Evolutionary conservation across 2,888 invertebrate genomes (phyloP), one percentile per base, ranked within the genome.

Genomic region (Cephus spinipes): DNA sequence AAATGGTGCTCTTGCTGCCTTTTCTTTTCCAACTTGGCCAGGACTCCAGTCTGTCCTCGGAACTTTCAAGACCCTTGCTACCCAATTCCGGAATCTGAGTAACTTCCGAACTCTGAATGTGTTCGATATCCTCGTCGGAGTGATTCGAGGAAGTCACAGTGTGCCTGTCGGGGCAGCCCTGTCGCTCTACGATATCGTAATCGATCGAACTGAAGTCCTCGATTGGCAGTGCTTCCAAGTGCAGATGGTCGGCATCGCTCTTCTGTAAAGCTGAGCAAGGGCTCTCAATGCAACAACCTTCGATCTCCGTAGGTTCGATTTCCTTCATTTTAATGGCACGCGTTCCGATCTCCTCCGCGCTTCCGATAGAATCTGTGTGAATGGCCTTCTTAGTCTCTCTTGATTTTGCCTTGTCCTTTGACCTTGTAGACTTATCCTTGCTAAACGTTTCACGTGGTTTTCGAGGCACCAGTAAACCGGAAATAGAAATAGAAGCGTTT

Each of bases 61-160:
- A 69, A 6, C 73, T 40, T n/a, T 77, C 68, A 15, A 79, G 11
- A 32, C 81, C 80, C 12, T 69, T 34, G 31, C 80, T 81, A 34
- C 77, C 73, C 9, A 79, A 68, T 15, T 76, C 55, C n/a, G 23
- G 31, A 23, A 85, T 79, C 11, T 83, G 85, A 12, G 76, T 81
- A 0, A 88, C 81, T 68, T 89, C 86, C 12, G 84, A 85, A 30
- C 79, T 84, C 71, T 87, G 84, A 11, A 90, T 88, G 32, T 89
- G 89, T 40, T 88, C 90, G 31, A 90, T 88, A 31, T 90, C 90
- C 12, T 90, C 90, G 33, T 90, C 90, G 0, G 88, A 90, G 69
- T 88, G 88, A 36, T 85, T 84, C 3, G 83, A 79, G 12, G 69
- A 23, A 36, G 82, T 82, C 0, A 78, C 75, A 1, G 77, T 36